A percentile compares a stretch with the other conserved stretches of the same genome.
Conservation (phyloP, 2,888 invertebrate species). For the Meteorus cinctellus region DNA sequence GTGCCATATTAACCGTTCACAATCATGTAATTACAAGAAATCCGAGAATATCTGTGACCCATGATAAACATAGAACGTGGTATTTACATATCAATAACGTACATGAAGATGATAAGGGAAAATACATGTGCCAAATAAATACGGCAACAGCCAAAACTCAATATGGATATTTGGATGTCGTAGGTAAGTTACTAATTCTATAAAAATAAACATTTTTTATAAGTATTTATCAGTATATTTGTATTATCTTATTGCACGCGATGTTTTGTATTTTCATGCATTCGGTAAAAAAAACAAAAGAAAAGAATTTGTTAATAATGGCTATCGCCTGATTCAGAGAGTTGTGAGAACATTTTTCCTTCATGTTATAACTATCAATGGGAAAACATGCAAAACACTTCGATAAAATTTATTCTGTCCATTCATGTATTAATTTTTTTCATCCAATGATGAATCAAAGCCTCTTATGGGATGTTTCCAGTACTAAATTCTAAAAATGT, state of each 20-base stretch:
- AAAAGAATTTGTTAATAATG: no score
- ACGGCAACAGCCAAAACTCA: constrained; percentile 94
- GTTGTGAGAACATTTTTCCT: no score
- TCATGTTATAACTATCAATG: no score
- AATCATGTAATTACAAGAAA: constrained; percentile 96
- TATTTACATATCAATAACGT: constrained; percentile 94
- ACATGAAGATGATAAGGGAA: constrained; percentile 91
- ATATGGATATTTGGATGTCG: constrained; percentile 93
- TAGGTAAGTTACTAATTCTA: constrained; percentile 79
- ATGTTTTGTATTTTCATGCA: no score
- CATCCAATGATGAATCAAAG: no score
- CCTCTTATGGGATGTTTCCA: no score
- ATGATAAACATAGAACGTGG: constrained; percentile 95
- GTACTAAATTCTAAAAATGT: no score
- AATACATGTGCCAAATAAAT: constrained; percentile 96
- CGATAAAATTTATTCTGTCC: not conserved
- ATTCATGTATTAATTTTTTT: not conserved
- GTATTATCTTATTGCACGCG: no score
- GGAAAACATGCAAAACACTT: no score
- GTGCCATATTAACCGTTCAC: constrained; percentile 93
- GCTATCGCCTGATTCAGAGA: no score
- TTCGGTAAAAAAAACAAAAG: no score
- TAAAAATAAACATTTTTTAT: not conserved
- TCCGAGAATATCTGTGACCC: constrained; percentile 92
- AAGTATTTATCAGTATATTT: not conserved